These are phyloP conservation scores for Lepidocyrtoides sp. DNA, from an alignment of 2,888 invertebrate species.

Conservation along the genomic window DNA sequence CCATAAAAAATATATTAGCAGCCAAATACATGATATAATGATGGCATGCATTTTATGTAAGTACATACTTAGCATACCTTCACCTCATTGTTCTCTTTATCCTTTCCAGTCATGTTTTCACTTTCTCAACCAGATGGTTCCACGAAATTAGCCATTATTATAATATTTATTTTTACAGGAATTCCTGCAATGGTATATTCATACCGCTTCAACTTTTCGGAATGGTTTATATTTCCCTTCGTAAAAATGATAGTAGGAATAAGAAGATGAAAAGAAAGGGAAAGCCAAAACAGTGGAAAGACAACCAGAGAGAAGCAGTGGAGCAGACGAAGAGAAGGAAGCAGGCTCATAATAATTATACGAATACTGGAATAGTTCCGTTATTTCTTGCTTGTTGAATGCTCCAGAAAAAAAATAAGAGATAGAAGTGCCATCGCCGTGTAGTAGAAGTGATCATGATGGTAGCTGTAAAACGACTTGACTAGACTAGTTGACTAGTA, in stretches of 20 bases:
- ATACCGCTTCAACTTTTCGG: not conserved
- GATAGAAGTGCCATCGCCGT: no score
- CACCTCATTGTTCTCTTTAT: not conserved
- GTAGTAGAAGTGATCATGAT: no score
- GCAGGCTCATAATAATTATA: not conserved
- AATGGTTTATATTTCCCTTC: not conserved
- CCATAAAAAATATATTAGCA: not conserved
- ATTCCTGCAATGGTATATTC: not conserved
- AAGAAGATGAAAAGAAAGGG: not conserved
- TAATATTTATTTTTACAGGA: not conserved
- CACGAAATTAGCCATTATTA: slow-evolving; percentile 32
- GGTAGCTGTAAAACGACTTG: not conserved
- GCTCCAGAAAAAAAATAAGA: not conserved
- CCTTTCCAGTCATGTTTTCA: slow-evolving; percentile 10
- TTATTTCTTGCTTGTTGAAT: slow-evolving; percentile 25
- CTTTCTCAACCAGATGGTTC: slow-evolving; percentile 8
- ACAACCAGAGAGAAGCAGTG: slow-evolving; percentile 2
- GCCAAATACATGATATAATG: not conserved
- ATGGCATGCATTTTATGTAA: no score
- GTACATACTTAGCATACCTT: not conserved
- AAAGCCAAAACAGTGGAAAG: slow-evolving; percentile 1
- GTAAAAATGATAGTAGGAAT: not conserved
- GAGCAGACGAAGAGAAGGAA: slow-evolving; percentile 16
- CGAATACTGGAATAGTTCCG: not conserved
- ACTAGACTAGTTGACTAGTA: not conserved